Conservation (phyloP, 2,113 vertebrate genomes). For the Chloropsis cyanopogon region DNA sequence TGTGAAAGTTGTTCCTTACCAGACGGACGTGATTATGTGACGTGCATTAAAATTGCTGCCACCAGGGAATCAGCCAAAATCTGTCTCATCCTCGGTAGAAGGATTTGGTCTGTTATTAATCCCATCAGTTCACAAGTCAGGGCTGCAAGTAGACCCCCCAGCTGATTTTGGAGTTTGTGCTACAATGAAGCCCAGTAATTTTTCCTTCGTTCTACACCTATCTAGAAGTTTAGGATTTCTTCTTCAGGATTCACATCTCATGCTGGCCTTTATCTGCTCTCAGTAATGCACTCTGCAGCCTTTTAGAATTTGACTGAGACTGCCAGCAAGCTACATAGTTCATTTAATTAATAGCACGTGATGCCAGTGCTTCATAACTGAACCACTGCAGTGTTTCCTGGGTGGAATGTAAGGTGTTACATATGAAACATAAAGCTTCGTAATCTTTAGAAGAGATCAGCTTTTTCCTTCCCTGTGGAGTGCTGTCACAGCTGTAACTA, state of each 20-base stretch:
- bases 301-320: background rate
- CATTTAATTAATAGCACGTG: background rate
- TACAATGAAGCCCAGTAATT: background rate
- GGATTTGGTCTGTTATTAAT: background rate
- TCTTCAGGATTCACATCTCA: background rate
- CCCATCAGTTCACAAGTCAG: background rate
- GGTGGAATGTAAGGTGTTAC: background rate
- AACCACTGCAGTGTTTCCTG: background rate
- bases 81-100: background rate
- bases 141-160: background rate
- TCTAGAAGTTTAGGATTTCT: background rate
- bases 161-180: background rate
- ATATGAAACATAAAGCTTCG: background rate
- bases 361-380: background rate
- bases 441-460: background rate
- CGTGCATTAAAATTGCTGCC: background rate
- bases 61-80: background rate
- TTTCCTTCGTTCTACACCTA: background rate
- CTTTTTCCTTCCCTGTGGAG: background rate
- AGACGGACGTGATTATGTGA: background rate
- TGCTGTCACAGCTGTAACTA: background rate
- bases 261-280: background rate
- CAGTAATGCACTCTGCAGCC: background rate
- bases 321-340: background rate
- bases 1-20: background rate